Evolutionary conservation across 2,888 invertebrate species (phyloP), one percentile per base, ranked within the genome.

Genomic region (Strigamia crassipes): DNA sequence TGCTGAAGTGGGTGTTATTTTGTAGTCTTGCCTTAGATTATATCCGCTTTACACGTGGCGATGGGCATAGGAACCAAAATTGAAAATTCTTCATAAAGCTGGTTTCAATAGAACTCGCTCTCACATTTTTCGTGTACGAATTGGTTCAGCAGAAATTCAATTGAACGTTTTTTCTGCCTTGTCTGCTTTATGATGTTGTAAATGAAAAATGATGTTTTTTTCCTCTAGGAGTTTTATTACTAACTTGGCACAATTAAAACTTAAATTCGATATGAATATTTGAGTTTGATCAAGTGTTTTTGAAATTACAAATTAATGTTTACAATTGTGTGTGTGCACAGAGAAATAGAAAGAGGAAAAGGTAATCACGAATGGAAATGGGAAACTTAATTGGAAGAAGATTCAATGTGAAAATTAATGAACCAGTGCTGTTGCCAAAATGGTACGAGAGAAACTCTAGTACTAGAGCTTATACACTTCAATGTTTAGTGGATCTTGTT

Each of bases 311-410:
- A 34, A 34, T 34, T 34, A 5, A 34, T 34, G 34, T 34, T 34
- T 34, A 34, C 34, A 34, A 5, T 34, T 34, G 4, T 34, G 34
- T 34, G 34, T 34, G 34, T 34, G 34, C 34, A 3, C 6, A 34
- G 34, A 34, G 34, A 34, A 34, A 34, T 6, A 34, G 34, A 34
- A 51, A 51, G 51, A 51, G n/a, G n/a, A 51, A n/a, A 51, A n/a
- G 51, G 3, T 51, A 51, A 51, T 51, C 51, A 51, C 5, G 13
- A 51, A n/a, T 34, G 34, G 51, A 51, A 51, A 51, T 13, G 51
- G n/a, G n/a, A n/a, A n/a, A n/a, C 51, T 51, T 51, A 51, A 51
- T 51, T 51, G 51, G 51, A 51, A n/a, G n/a, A n/a, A n/a, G n/a
- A n/a, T n/a, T 13, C n/a, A 51, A 51, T 51, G 51, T 51, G 15